Conservation (phyloP, 2,888 invertebrate genomes). For the Zhuqinia jingwanae region DNA sequence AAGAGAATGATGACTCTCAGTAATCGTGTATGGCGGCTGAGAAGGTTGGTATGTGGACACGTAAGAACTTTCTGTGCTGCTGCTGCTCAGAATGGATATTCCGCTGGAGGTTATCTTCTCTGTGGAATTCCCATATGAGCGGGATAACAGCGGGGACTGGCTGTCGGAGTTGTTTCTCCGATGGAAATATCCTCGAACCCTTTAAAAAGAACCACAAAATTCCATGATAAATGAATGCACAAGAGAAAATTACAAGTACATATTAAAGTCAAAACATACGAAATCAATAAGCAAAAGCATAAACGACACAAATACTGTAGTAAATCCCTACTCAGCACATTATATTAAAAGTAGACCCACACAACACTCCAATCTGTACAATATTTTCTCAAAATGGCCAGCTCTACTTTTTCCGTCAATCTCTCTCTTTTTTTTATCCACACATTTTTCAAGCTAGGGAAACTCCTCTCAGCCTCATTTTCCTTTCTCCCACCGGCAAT, state of each 20-base stretch:
- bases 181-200: conserved; percentile 80
- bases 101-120: conserved; percentile 87
- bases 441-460: background rate
- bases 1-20: conserved; percentile 54
- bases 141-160: conserved; percentile 87
- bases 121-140: conserved; percentile 79
- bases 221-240: conserved; percentile 3
- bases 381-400: no score
- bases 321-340: no score
- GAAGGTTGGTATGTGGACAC: conserved; percentile 57
- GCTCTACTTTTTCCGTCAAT: no score
- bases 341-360: no score
- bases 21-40: conserved; percentile 55
- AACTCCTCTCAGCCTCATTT: background rate
- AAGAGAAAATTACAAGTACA: background rate
- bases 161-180: conserved; percentile 84
- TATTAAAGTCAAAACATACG: background rate
- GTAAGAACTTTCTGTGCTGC: conserved; percentile 81
- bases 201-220: conserved; percentile 8
- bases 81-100: conserved; percentile 82
- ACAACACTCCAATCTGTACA: no score
- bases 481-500: background rate
- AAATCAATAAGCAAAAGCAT: background rate
- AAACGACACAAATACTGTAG: no score
- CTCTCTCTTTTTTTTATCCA: background rate